These are phyloP conservation scores for Hemitrygon akajei DNA, from an alignment of 2,797 vertebrate genomes.

Conservation along the genomic window DNA sequence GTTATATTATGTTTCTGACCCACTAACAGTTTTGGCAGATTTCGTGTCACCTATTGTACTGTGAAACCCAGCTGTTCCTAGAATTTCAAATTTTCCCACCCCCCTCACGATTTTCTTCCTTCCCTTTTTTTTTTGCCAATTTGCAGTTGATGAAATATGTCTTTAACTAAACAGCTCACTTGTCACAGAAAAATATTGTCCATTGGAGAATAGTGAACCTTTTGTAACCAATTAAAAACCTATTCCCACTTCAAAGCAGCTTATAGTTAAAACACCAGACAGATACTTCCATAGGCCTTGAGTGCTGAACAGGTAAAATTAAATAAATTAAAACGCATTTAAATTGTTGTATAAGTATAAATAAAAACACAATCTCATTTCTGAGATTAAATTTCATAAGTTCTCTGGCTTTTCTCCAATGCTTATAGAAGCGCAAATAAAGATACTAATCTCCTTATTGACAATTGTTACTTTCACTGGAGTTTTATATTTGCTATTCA, in stretches of 20 bases:
- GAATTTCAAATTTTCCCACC: background rate
- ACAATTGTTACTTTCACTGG: background rate
- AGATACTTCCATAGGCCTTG: background rate
- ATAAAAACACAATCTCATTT: background rate
- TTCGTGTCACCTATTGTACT: background rate
- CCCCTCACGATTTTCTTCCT: background rate
- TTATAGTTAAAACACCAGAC: background rate
- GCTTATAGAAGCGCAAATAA: background rate
- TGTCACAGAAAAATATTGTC: background rate
- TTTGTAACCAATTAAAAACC: background rate
- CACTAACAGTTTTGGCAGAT: background rate
- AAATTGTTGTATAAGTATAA: background rate
- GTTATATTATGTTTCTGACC: background rate
- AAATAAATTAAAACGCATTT: background rate
- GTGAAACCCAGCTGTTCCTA: background rate
- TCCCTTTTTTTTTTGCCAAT: background rate
- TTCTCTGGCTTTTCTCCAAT: background rate
- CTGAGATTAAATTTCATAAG: background rate
- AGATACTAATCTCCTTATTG: background rate
- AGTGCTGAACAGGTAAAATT: background rate
- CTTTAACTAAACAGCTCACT: background rate
- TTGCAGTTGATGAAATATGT: background rate
- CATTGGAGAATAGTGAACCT: background rate
- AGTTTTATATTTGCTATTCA: background rate
- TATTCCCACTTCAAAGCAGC: background rate